These are phyloP conservation scores for Ctena decussata DNA, from an alignment of 2,888 invertebrate genomes.

Conservation along the genomic window DNA sequence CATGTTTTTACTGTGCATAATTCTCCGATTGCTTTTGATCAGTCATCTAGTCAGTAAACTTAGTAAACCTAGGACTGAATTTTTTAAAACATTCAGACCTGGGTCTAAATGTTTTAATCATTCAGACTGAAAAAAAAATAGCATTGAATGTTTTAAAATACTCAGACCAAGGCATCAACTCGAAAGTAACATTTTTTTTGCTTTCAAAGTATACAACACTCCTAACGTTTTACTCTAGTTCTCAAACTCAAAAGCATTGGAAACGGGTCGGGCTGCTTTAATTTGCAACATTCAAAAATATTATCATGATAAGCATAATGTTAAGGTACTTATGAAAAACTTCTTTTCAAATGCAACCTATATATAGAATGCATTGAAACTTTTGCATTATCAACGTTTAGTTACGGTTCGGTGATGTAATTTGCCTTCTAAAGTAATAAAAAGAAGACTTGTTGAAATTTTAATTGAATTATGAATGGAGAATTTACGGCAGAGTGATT, in stretches of 20 bases:
- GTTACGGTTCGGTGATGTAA: background rate
- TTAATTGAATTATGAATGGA: conserved; percentile 2
- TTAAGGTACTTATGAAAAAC: too few relatives aligned
- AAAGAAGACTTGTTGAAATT: background rate
- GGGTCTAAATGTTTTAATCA: too few relatives aligned
- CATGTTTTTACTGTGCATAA: too few relatives aligned
- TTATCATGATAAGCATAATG: background rate
- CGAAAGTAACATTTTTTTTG: too few relatives aligned
- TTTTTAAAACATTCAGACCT: too few relatives aligned
- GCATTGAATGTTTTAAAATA: too few relatives aligned
- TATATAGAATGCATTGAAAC: background rate
- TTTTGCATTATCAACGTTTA: background rate
- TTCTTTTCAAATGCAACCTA: background rate
- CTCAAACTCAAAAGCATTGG: background rate
- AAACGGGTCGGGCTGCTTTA: background rate
- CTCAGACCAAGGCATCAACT: too few relatives aligned
- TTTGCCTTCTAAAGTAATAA: background rate
- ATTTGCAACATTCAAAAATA: background rate
- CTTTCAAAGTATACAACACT: too few relatives aligned
- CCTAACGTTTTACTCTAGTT: background rate
- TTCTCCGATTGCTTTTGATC: too few relatives aligned
- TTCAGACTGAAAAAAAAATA: too few relatives aligned
- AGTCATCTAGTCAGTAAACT: too few relatives aligned
- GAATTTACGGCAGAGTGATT: background rate
- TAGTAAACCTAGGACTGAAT: too few relatives aligned